phyloP scores from a whole-genome alignment of 2,888 invertebrate species.

The Drosophila acutilabella region DNA sequence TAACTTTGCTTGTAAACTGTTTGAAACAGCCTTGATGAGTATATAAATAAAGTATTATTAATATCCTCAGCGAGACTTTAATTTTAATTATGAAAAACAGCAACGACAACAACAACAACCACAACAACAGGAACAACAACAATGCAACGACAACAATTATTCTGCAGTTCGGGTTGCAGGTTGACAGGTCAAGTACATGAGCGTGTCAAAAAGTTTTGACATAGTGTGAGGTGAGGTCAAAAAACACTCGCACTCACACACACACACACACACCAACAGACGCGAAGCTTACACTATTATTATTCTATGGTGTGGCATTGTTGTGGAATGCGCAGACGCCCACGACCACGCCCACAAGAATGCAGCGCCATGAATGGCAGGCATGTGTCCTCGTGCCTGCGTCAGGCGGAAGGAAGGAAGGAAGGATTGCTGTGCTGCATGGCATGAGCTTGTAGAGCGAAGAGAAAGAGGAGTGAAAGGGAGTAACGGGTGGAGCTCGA shows the following conservation, averaged over 20 bases:
- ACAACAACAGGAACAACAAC: neutral
- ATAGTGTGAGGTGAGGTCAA: constrained; percentile 52
- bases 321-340: constrained; percentile 47
- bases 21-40: neutral
- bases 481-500: constrained; percentile 10
- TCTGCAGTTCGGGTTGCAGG: constrained; percentile 30
- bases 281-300: constrained; percentile 37
- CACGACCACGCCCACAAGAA: constrained; percentile 52
- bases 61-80: constrained; percentile 9
- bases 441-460: neutral
- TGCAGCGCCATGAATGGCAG: constrained; percentile 41
- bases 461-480: constrained; percentile 1
- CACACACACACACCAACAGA: neutral
- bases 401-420: constrained; percentile 43
- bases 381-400: constrained; percentile 55
- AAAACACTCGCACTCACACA: neutral
- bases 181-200: constrained; percentile 71
- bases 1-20: neutral
- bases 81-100: constrained; percentile 55
- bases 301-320: constrained; percentile 58
- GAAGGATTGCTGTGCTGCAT: constrained; percentile 43
- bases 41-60: constrained; percentile 5
- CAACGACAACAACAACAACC: constrained; percentile 20
- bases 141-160: constrained; percentile 23
- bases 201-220: constrained; percentile 74